phyloP scores from a whole-genome alignment of 2,113 vertebrate species.

The Channa maculata region DNA sequence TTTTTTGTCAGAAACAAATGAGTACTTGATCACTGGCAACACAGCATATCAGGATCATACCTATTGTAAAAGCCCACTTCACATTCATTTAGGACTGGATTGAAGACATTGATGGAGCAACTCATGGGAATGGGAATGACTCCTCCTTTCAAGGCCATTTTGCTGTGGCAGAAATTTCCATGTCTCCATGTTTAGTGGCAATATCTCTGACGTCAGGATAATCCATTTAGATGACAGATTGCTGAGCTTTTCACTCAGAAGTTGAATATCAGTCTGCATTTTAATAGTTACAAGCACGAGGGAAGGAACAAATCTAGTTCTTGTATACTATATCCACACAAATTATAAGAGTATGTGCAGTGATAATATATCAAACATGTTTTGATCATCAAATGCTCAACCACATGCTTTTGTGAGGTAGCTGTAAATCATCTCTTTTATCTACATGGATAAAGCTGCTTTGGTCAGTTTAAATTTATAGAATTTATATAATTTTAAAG shows the following conservation, averaged over 20 bases:
- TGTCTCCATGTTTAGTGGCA: constrained; percentile 67
- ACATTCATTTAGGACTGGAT: constrained; percentile 34
- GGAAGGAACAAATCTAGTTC: constrained; percentile 33
- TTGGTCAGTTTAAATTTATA: no score
- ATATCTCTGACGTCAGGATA: constrained; percentile 63
- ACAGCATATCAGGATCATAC: constrained; percentile 27
- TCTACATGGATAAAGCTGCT: no score
- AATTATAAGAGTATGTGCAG: neutral
- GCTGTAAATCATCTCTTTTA: neutral
- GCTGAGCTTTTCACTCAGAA: constrained; percentile 76
- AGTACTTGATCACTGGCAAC: constrained; percentile 37
- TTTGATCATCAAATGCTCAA: neutral
- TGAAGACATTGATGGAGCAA: constrained; percentile 51
- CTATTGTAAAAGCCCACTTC: constrained; percentile 43
- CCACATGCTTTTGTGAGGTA: neutral
- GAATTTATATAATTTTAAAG: no score
- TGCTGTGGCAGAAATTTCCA: constrained; percentile 59
- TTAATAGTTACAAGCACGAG: constrained; percentile 50
- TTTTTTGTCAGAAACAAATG: constrained; percentile 49
- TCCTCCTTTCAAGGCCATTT: constrained; percentile 51
- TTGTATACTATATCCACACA: constrained; percentile 5
- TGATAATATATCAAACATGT: constrained; percentile 1
- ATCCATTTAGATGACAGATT: constrained; percentile 75
- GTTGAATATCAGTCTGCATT: constrained; percentile 64
- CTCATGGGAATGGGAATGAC: constrained; percentile 41